These are phyloP conservation scores for Acanthosepion lycidas DNA, from an alignment of 2,888 invertebrate genomes.

Conservation along the genomic window DNA sequence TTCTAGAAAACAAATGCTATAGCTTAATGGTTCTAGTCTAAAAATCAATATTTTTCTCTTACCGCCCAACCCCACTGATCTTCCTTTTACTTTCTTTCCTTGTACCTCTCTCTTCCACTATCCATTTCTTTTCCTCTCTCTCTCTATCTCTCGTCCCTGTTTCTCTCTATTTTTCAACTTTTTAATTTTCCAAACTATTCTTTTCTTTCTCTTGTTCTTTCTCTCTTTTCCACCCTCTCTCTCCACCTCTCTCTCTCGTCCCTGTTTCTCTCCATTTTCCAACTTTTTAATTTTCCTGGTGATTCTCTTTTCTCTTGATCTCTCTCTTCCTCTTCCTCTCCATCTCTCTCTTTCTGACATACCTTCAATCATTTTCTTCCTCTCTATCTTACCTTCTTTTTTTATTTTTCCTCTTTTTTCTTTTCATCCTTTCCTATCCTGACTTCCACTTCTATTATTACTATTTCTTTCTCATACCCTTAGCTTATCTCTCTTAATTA, in stretches of 20 bases:
- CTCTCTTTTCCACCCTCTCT: background rate
- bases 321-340: background rate
- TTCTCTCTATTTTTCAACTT: background rate
- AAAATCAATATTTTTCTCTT: background rate
- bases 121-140: background rate
- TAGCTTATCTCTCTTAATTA: too few relatives aligned
- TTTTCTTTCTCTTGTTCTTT: background rate
- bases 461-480: too few relatives aligned
- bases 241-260: background rate
- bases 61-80: background rate
- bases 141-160: background rate
- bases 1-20: conserved; percentile 33
- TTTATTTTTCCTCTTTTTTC: too few relatives aligned
- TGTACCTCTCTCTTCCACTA: background rate
- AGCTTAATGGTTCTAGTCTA: background rate
- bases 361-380: background rate
- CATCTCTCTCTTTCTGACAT: background rate
- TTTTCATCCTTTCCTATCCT: too few relatives aligned
- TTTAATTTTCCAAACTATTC: too few relatives aligned
- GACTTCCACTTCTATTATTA: too few relatives aligned
- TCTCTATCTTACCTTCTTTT: background rate
- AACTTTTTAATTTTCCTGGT: background rate
- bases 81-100: background rate
- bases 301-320: background rate
- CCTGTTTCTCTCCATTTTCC: background rate